Evolutionary conservation across 2,797 vertebrate species (phyloP), one percentile per base, ranked within the genome.

Genomic region (Diplodus puntazzo): DNA sequence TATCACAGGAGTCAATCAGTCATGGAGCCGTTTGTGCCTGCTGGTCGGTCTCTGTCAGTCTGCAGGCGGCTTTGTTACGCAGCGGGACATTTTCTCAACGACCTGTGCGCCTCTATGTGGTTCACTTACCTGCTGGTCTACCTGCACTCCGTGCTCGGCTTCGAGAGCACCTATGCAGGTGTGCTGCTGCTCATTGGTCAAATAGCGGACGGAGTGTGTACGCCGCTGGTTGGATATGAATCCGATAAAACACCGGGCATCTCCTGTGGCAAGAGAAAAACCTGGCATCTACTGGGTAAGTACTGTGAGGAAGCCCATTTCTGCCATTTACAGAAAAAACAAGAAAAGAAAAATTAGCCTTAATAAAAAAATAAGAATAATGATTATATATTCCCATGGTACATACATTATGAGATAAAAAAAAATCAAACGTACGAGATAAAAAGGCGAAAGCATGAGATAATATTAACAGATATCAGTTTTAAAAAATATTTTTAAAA

Each of bases 61-160:
- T 84, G 52, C 45, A 75, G 88, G 70, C 92, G 95, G 25, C 17
- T 97, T n/a, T 93, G 95, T 89, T 97, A 93, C 74, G 90, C 97
- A 0, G 93, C 92, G 59, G 97, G 96, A 0, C 96, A 96, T 75
- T 96, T 96, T 80, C 92, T 97, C 0, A 97, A 98, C 82, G 96
- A 97, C 82, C 88, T 97, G 61, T 97, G 96, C 90, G 96, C 96
- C 1, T 96, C 96, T 6, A 95, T 97, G 92, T 98, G 97, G 96
- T 98, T 96, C 93, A 97, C 96, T 2, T 97, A 97, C 74, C 89
- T 98, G 82, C 92, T 97, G 87, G 87, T 97, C 7, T 97, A 94
- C 86, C 94, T 96, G 78, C 96, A 97, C 90, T 84, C 92, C 0
- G 96, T 97, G 71, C 94, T 96, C 76, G 94, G 95, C 8, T 95